phyloP scores from a whole-genome alignment of 2,113 vertebrate genomes.

The Tetrao urogallus region DNA sequence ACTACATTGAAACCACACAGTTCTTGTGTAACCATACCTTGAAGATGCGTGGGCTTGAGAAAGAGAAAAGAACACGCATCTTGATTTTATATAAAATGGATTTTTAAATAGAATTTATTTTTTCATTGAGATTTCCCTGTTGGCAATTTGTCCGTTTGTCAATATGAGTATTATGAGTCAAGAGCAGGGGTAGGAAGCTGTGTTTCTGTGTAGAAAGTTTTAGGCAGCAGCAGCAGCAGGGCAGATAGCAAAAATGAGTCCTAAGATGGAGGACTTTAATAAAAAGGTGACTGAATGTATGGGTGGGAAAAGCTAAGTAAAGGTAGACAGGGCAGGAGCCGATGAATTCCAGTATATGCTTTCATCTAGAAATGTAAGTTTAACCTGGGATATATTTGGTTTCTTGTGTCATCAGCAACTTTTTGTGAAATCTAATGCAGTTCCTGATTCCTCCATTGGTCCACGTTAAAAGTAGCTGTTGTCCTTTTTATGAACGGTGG shows the following conservation, averaged over 20 bases:
- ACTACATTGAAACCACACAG: not conserved
- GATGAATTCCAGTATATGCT: not conserved
- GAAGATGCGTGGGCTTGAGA: not conserved
- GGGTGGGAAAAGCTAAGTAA: not conserved
- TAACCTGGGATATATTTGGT: not conserved
- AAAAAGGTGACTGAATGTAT: not conserved
- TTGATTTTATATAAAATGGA: not conserved
- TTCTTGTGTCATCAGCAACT: not conserved
- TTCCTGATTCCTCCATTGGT: not conserved
- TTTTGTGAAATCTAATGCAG: not conserved
- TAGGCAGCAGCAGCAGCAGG: not conserved
- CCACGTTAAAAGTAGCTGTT: not conserved
- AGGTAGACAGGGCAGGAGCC: not conserved
- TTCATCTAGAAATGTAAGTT: not conserved
- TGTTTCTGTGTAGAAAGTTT: not conserved
- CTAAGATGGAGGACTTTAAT: not conserved
- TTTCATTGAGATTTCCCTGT: not conserved
- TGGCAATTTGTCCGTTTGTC: not conserved
- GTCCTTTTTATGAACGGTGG: not conserved
- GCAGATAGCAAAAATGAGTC: not conserved
- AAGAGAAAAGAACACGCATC: not conserved
- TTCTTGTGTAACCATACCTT: not conserved
- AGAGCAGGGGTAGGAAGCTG: not conserved
- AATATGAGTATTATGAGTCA: not conserved
- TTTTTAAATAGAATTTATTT: not conserved